Base-by-base conservation (phyloP, 30 jellyfish, hydroid and myxozoan species). In the Aurelia aurita region DNA sequence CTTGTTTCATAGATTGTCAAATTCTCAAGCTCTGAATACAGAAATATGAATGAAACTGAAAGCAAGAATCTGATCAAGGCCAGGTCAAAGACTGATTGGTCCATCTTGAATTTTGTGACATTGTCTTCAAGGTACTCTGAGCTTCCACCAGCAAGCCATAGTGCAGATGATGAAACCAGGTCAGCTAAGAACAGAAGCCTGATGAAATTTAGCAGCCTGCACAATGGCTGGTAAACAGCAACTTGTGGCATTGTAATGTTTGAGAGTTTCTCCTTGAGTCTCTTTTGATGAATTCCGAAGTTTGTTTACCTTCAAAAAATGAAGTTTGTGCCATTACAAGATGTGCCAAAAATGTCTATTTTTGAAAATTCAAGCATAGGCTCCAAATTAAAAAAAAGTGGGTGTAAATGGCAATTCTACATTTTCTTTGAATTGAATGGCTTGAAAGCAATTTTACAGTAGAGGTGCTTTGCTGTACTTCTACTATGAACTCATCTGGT, bases 141-240 rank as follows among this genome's bases (percentile, higher is more conserved):
- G 51, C 79, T 90, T 20, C 96, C 96, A 21, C 87, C 96, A 26
- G 81, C 81, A 2, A 87, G 82, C 96, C 96, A 87, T 8, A 78
- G 66, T 14, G 91, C 84, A 28, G 72, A 3, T 71, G 96, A 76
- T 5, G 73, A 2, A 10, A 57, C 91, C 58, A 87, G 79, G 53
- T 87, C 96, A 23, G 85, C 61, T 59, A 87, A 77, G 43, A 76
- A 78, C 28, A 87, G 28, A n/a, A 72, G 46, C 32, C 81, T 28
- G 28, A 84, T 26, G 10, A 84, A 19, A 55, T 59, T 72, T 47
- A 84, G 44, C 23, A 70, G 61, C 47, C 93, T 59, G 82, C 87
- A 84, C 35, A 64, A 25, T 19, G 91, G 91, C 32, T 81, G 91
- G 23, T 51, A 84, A 46, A 34, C 13, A 27, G 26, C 22, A 20